Conservation (phyloP, 2,888 invertebrate species). For the Apodemia duryi region DNA sequence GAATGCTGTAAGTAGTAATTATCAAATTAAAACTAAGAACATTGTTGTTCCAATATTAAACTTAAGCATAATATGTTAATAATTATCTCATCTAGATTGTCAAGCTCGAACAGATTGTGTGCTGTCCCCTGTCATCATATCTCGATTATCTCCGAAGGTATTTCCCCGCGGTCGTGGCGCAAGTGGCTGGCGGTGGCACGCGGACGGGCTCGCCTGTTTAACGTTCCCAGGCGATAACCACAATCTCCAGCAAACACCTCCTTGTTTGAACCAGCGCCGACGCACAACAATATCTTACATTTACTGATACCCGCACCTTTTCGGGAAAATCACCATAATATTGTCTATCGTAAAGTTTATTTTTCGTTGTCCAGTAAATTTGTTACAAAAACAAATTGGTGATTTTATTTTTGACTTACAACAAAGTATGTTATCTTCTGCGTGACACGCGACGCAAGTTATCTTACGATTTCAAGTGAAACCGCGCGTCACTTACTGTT, state of each 20-base stretch:
- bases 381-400: slow-evolving; percentile 22
- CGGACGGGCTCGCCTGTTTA: slow-evolving; percentile 66
- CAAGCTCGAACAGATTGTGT: neutral
- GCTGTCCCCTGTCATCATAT: slow-evolving; percentile 15
- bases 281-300: slow-evolving; percentile 36
- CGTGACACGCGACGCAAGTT: slow-evolving; percentile 61
- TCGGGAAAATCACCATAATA: neutral
- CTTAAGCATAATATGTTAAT: too few species aligned
- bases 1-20: too few species aligned
- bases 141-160: slow-evolving; percentile 35
- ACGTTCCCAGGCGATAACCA: slow-evolving; percentile 74
- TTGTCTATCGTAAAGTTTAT: neutral
- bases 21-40: too few species aligned
- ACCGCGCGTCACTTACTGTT: slow-evolving; percentile 53
- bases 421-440: slow-evolving; percentile 35
- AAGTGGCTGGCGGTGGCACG: slow-evolving; percentile 55
- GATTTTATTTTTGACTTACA: slow-evolving; percentile 32
- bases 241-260: slow-evolving; percentile 73
- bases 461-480: slow-evolving; percentile 67
- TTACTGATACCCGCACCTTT: slow-evolving; percentile 19
- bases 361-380: neutral
- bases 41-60: too few species aligned
- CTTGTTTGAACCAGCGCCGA: slow-evolving; percentile 70
- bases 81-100: neutral
- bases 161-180: slow-evolving; percentile 43